Base-by-base conservation (phyloP, 2,113 vertebrate genomes). In the Anguilla japonica region DNA sequence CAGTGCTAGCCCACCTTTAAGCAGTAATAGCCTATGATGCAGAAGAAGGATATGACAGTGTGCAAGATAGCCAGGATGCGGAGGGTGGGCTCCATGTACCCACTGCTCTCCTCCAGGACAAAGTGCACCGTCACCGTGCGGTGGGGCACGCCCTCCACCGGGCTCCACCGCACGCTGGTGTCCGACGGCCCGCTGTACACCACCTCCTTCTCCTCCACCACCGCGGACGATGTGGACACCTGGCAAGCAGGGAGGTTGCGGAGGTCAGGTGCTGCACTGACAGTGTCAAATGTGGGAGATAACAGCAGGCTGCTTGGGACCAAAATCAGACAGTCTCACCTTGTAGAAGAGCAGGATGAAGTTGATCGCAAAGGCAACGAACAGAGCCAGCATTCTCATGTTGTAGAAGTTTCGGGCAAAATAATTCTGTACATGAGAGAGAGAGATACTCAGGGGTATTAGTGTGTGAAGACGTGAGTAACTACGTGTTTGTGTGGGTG, bases 391-490 rank as follows among this genome's bases (percentile, higher is more conserved):
- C 98, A 99, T 99, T 90, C 98, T 97, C 98, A 99, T 99, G 93
- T 99, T 99, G 96, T 99, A 99, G 91, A 99, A 99, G 94, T 99
- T 99, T 86, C 98, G 96, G 34, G 98, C 98, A 95, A 99, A 99
- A 91, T 99, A 99, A 94, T 99, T 99, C 98, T 99, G 93, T 84
- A 88, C 87, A 89, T 78, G 90, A 91, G 80, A 89, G 34, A 34
- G 34, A 34, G 86, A 89, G 84, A 2, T 39, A 3, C 39, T 40
- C 18, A 86, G 60, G 63, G 7, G 53, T 1, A 43, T 60, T 67
- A 83, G 81, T 75, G 26, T 85, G 41, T 81, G 41, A 41, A 43
- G 16, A 26, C 79, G 3, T 22, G 3, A 84, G 63, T 2, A 3
- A 78, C 15, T 39, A 2, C 14, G 67, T 46, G 83, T 50, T 41